Conservation (phyloP, 2,797 vertebrate species). For the Galagoides demidoff region DNA sequence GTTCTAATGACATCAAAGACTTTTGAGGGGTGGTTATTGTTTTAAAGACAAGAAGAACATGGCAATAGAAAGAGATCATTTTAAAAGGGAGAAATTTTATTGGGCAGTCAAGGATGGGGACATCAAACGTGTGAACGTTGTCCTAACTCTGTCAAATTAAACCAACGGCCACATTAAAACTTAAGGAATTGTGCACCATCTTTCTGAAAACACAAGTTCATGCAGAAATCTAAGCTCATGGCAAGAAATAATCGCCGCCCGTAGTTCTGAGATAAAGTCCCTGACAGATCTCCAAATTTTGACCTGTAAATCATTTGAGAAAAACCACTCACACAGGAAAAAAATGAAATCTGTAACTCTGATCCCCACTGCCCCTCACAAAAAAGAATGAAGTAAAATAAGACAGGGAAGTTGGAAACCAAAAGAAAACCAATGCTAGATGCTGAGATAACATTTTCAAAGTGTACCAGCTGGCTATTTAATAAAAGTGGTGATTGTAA, state of each 20-base stretch:
- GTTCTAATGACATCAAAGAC: not conserved
- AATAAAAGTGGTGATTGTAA: conserved; percentile 72
- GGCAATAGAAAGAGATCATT: not conserved
- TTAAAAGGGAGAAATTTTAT: not conserved
- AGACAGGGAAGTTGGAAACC: conserved; percentile 12
- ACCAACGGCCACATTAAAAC: not conserved
- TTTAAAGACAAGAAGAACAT: not conserved
- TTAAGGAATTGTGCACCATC: not conserved
- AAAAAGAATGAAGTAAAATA: conserved; percentile 4
- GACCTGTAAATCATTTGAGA: not conserved
- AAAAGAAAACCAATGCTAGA: conserved; percentile 58
- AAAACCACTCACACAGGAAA: not conserved
- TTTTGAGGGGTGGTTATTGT: not conserved
- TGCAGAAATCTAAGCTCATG: not conserved
- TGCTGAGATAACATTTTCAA: conserved; percentile 63
- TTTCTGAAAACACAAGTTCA: not conserved
- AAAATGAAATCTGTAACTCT: not conserved
- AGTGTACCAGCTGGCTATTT: conserved; percentile 60
- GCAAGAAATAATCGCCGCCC: not conserved
- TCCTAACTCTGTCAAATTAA: not conserved
- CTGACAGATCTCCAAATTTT: not conserved
- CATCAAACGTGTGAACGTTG: not conserved
- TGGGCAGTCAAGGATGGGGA: not conserved
- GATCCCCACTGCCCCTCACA: not conserved
- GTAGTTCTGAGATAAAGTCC: conserved; percentile 6